phyloP scores from a whole-genome alignment of 2,888 invertebrate species.

The Erebia palarica region DNA sequence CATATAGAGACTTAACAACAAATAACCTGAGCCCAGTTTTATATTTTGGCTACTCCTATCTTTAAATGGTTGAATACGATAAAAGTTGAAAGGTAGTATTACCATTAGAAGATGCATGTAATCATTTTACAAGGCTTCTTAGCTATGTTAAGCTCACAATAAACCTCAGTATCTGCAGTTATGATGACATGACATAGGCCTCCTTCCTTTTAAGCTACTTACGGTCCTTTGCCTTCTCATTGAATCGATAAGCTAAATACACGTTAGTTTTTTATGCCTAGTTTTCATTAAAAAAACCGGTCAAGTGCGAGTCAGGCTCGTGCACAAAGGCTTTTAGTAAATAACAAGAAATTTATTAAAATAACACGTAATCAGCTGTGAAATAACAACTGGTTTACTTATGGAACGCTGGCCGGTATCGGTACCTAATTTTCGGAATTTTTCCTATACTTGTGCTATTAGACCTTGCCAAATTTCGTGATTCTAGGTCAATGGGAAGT shows the following conservation, averaged over 20 bases:
- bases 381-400: too few species aligned
- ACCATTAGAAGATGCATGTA: conserved; percentile 8
- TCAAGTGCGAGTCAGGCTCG: too few species aligned
- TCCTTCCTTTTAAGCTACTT: conserved; percentile 1
- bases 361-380: too few species aligned
- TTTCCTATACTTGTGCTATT: too few species aligned
- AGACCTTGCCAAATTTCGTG: too few species aligned
- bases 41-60: background rate
- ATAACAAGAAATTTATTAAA: too few species aligned
- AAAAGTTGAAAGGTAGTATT: background rate
- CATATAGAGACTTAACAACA: too few species aligned
- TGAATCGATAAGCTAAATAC: background rate
- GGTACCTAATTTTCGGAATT: too few species aligned
- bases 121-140: conserved; percentile 5
- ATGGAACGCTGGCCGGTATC: too few species aligned
- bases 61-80: background rate
- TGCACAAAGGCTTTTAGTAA: too few species aligned
- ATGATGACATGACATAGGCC: background rate
- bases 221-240: background rate
- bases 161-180: background rate
- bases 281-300: background rate
- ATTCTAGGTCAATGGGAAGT: too few species aligned
- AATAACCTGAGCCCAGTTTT: too few species aligned
- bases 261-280: background rate
- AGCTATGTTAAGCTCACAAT: background rate